Evolutionary conservation across 2,888 invertebrate genomes (phyloP).

Genomic region (Watsonalla cultraria): DNA sequence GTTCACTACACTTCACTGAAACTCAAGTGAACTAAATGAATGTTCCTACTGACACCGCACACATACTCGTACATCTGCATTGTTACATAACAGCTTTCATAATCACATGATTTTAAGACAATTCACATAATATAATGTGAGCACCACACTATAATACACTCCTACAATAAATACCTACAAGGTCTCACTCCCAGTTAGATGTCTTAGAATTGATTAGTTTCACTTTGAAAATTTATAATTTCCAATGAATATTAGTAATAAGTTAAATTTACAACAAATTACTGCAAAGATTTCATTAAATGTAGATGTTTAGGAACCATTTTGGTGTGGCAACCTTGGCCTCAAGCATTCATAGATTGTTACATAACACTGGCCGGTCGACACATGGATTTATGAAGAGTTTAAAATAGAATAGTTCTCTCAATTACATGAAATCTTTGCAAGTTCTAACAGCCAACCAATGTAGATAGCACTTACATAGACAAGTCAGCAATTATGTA

Average conservation of each 20-base stretch:
- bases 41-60: conserved; percentile 32
- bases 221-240: conserved; percentile 21
- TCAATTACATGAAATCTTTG: conserved; percentile 14
- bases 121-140: conserved; percentile 46
- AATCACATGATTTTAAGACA: conserved; percentile 60
- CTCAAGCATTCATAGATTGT: conserved; percentile 44
- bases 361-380: conserved; percentile 58
- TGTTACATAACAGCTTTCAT: conserved; percentile 60
- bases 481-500: conserved; percentile 47
- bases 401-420: conserved; percentile 19
- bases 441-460: conserved; percentile 8
- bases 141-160: conserved; percentile 34
- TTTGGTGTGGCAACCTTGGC: conserved; percentile 46
- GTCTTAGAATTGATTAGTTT: conserved; percentile 24
- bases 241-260: conserved; percentile 18
- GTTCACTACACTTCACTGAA: conserved; percentile 35
- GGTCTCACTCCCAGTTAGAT: conserved; percentile 42
- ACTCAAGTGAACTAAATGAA: conserved; percentile 43
- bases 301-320: conserved; percentile 16
- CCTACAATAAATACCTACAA: conserved; percentile 31
- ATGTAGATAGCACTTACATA: conserved; percentile 14
- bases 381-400: conserved; percentile 29
- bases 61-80: conserved; percentile 43
- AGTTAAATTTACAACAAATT: conserved; percentile 10
- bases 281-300: conserved; percentile 18